A percentile compares a stretch with the other conserved stretches of the same genome.
Conservation (phyloP, 1,140 invertebrate species). For the Harlomillsia oculata region DNA sequence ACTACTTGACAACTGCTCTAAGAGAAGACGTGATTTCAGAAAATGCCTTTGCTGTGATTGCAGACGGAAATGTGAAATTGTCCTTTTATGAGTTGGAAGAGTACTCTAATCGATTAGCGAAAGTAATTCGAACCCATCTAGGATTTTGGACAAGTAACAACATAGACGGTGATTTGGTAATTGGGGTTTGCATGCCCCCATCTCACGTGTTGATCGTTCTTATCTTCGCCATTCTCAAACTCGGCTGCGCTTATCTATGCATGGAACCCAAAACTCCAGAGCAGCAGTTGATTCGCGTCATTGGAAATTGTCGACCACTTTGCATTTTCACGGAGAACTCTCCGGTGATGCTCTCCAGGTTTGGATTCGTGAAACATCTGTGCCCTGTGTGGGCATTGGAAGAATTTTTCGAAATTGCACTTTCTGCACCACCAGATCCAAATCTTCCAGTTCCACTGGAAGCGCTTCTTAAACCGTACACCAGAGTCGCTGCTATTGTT, state of each 20-base stretch:
- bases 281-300: background rate
- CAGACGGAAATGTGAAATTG: background rate
- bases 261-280: background rate
- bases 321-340: no score
- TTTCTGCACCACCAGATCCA: no score
- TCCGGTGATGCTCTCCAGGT: no score
- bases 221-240: slow-evolving; percentile 1
- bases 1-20: no score
- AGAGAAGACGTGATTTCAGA: background rate
- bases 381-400: no score
- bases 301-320: no score
- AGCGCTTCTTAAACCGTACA: background rate
- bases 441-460: no score
- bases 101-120: background rate
- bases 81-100: background rate
- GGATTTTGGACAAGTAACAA: background rate
- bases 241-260: background rate
- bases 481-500: background rate
- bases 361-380: no score
- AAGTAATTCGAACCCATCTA: background rate
- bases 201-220: background rate
- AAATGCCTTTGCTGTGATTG: background rate
- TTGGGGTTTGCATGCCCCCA: background rate
- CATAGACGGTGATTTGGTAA: slow-evolving; percentile 3
- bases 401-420: no score